Evolutionary conservation across 2,797 vertebrate species (phyloP).

Genomic region (Myiotriccus ornatus): DNA sequence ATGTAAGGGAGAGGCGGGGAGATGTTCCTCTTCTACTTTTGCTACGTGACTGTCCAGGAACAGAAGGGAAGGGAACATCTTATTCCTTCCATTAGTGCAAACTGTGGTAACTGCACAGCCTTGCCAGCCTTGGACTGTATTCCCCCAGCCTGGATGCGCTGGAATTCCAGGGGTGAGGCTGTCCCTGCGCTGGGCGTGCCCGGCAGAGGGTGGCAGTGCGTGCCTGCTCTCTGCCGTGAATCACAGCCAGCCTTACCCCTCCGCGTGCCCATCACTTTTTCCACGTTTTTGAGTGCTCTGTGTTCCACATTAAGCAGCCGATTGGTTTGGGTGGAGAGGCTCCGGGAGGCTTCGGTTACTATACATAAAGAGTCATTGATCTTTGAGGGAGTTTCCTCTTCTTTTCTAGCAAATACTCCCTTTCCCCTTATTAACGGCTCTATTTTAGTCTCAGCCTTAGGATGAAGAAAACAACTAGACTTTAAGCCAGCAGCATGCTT

Average conservation of each 20-base stretch:
- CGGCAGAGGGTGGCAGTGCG: not conserved
- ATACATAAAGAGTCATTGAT: constrained; percentile 63
- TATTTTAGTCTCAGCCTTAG: constrained; percentile 14
- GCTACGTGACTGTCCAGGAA: constrained; percentile 33
- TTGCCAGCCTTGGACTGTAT: not conserved
- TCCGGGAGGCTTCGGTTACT: constrained; percentile 21
- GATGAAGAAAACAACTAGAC: constrained; percentile 8
- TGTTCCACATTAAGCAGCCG: constrained; percentile 21
- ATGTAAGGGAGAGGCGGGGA: fast-evolving
- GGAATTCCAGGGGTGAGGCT: not conserved
- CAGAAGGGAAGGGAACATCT: constrained; percentile 37
- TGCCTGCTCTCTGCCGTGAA: not conserved
- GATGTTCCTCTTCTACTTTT: not conserved
- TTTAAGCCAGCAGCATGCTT: not conserved
- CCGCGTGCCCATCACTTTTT: constrained; percentile 39
- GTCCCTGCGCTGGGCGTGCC: not conserved
- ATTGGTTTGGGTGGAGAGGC: constrained; percentile 31
- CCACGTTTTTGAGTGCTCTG: constrained; percentile 24
- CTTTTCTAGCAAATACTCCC: constrained; percentile 22
- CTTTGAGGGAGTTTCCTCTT: constrained; percentile 38
- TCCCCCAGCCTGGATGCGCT: not conserved
- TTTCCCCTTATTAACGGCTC: constrained; percentile 9
- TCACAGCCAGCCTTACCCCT: not conserved
- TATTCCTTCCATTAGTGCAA: constrained; percentile 25
- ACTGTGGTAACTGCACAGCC: not conserved